phyloP scores from a whole-genome alignment of 1,140 invertebrate genomes.

The Drosophila kurseongensis region DNA sequence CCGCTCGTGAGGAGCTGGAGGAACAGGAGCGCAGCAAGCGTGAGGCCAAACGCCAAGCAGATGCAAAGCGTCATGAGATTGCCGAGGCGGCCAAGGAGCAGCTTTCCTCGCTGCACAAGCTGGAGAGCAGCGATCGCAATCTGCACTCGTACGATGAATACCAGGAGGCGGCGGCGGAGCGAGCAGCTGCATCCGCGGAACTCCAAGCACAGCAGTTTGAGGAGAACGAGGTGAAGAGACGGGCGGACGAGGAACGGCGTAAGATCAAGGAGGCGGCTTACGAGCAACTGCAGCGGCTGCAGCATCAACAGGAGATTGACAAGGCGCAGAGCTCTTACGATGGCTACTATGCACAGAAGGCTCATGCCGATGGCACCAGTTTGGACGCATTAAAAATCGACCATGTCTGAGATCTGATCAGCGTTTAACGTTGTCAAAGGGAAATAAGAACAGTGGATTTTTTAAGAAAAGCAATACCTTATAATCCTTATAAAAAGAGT shows the following conservation, averaged over 20 bases:
- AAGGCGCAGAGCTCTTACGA: constrained; percentile 73
- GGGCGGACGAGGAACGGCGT: constrained; percentile 63
- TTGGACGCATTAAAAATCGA: constrained; percentile 64
- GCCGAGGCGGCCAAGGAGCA: constrained; percentile 78
- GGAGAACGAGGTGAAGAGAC: constrained; percentile 65
- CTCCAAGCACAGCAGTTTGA: constrained; percentile 73
- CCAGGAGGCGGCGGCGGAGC: constrained; percentile 68
- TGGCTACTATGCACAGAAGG: constrained; percentile 72
- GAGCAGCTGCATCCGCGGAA: constrained; percentile 70
- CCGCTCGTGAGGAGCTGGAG: constrained; percentile 74
- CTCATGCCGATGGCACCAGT: constrained; percentile 47
- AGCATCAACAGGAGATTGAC: constrained; percentile 70
- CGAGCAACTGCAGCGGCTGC: constrained; percentile 66
- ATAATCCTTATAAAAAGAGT: constrained; percentile 9
- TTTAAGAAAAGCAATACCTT: constrained; percentile 58
- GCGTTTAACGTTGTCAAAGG: constrained; percentile 16
- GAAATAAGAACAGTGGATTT: background rate
- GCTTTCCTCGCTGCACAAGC: constrained; percentile 65
- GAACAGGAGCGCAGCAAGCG: constrained; percentile 73
- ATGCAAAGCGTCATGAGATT: constrained; percentile 69
- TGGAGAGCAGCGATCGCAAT: constrained; percentile 59
- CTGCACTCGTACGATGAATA: constrained; percentile 73
- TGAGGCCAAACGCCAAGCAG: constrained; percentile 66
- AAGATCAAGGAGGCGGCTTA: constrained; percentile 76
- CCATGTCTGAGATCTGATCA: constrained; percentile 46